Conservation (phyloP, 2,888 invertebrate genomes). For the Drosophila prolongata region DNA sequence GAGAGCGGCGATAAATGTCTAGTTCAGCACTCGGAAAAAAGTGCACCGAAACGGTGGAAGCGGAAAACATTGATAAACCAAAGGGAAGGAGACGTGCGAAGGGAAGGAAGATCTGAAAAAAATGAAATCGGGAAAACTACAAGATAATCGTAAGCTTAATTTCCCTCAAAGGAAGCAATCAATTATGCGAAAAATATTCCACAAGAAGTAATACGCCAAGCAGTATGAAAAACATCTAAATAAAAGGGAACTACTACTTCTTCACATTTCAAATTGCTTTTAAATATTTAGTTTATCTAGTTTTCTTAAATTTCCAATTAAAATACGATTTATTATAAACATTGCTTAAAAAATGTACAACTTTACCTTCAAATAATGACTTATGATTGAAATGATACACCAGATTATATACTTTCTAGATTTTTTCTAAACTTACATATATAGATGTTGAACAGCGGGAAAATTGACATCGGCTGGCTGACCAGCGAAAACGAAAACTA, state of each 20-base stretch:
- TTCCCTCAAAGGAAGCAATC: background rate
- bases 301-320: too few relatives aligned
- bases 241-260: too few relatives aligned
- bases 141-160: background rate
- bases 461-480: constrained; percentile 69
- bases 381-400: too few relatives aligned
- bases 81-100: background rate
- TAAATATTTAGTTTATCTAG: too few relatives aligned
- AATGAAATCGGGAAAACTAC: background rate
- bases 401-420: background rate
- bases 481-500: constrained; percentile 57
- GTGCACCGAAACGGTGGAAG: constrained; percentile 5
- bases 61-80: constrained; percentile 35
- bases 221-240: too few relatives aligned
- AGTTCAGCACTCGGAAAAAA: constrained; percentile 38
- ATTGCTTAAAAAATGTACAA: too few relatives aligned
- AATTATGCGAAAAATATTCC: background rate
- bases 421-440: background rate
- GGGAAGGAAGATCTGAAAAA: background rate
- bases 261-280: too few relatives aligned
- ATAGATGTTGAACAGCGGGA: constrained; percentile 7
- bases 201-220: too few relatives aligned
- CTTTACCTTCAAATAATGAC: too few relatives aligned
- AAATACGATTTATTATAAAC: too few relatives aligned
- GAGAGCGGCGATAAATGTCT: constrained; percentile 45